Evolutionary conservation across 2,888 invertebrate genomes (phyloP).

Genomic region (Arge pagana): DNA sequence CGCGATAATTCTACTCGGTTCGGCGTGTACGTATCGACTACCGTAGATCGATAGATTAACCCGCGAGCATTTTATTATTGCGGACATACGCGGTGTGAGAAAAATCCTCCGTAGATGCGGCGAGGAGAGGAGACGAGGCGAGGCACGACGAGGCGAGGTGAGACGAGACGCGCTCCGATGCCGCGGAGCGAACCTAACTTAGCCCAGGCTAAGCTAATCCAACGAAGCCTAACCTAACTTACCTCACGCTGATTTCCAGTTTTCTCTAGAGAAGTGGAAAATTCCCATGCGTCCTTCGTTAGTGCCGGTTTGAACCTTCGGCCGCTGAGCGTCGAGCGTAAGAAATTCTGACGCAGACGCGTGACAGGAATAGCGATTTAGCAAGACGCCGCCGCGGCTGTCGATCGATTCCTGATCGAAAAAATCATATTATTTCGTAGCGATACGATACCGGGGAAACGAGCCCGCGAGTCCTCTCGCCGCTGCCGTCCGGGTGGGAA

Average conservation of each 20-base stretch:
- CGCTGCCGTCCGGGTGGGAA: no score
- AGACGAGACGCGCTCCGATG: slow-evolving; percentile 9
- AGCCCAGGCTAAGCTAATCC: neutral
- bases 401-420: no score
- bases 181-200: neutral
- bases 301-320: slow-evolving; percentile 30
- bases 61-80: slow-evolving; percentile 48
- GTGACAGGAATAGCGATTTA: slow-evolving; percentile 35
- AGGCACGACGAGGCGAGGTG: slow-evolving; percentile 5
- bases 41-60: slow-evolving; percentile 50
- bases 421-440: no score
- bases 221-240: neutral
- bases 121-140: slow-evolving; percentile 11
- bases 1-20: slow-evolving; percentile 50
- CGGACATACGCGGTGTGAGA: slow-evolving; percentile 32
- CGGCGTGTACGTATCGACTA: slow-evolving; percentile 33
- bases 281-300: slow-evolving; percentile 40
- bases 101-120: slow-evolving; percentile 22
- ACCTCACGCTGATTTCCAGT: slow-evolving; percentile 34
- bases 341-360: slow-evolving; percentile 38
- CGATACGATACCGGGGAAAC: no score
- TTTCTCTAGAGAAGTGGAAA: slow-evolving; percentile 43
- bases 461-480: no score
- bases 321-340: slow-evolving; percentile 34
- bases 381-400: no score